These are phyloP conservation scores for Phortica variegata DNA, from an alignment of 1,140 invertebrate genomes.

Conservation along the genomic window DNA sequence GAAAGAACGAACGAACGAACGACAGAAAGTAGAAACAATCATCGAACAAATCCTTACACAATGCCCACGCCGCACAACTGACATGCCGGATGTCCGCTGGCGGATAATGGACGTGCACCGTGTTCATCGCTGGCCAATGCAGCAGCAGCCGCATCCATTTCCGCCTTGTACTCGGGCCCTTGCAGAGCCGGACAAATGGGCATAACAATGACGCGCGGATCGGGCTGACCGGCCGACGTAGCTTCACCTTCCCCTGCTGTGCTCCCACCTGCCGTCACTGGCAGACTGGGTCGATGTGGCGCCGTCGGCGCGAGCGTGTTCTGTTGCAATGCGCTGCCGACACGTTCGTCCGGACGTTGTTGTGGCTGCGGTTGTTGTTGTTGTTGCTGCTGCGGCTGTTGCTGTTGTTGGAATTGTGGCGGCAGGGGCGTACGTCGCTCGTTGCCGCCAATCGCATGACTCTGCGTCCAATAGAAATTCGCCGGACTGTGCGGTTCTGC, in stretches of 20 bases:
- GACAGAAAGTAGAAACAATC: neutral
- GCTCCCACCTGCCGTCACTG: constrained; percentile 20
- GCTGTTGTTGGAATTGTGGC: constrained; percentile 31
- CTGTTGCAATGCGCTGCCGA: constrained; percentile 37
- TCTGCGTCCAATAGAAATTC: constrained; percentile 65
- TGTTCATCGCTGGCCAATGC: constrained; percentile 23
- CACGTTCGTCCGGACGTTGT: constrained; percentile 33
- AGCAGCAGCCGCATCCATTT: constrained; percentile 39
- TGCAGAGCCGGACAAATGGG: constrained; percentile 49
- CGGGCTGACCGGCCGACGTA: constrained; percentile 19
- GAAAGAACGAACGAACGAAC: neutral
- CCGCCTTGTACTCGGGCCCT: constrained; percentile 45
- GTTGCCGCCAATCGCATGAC: constrained; percentile 64
- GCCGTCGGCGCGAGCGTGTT: constrained; percentile 48
- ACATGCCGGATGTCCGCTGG: constrained; percentile 52
- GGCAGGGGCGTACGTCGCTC: constrained; percentile 43
- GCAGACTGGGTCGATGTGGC: constrained; percentile 59
- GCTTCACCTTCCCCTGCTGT: constrained; percentile 5
- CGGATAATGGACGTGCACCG: constrained; percentile 37
- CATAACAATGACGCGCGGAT: constrained; percentile 48
- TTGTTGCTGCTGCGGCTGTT: constrained; percentile 19
- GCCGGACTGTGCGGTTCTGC: constrained; percentile 58
- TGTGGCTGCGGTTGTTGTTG: neutral
- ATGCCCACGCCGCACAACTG: constrained; percentile 53
- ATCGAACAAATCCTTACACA: constrained; percentile 51